Conservation (phyloP, 2,797 vertebrate genomes). For the Momotus momota region DNA sequence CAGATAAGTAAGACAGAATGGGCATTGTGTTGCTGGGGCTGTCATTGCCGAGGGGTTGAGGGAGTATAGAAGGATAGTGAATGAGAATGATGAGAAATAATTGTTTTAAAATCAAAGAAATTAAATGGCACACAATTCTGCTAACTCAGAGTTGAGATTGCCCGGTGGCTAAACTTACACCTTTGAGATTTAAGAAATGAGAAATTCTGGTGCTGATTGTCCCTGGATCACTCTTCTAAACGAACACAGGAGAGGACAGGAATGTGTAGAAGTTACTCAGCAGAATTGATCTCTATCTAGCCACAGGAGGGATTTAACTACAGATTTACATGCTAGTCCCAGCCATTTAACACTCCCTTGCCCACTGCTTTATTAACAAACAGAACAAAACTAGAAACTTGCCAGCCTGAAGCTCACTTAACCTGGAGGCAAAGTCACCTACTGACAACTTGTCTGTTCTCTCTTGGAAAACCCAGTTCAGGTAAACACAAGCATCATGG, state of each 20-base stretch:
- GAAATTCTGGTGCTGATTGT: rapidly evolving
- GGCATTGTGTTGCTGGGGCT: conserved; percentile 19
- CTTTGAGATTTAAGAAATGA: background rate
- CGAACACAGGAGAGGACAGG: background rate
- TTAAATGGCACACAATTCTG: background rate
- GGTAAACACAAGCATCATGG: background rate
- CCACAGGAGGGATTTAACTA: background rate
- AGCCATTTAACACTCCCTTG: background rate
- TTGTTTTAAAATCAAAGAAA: conserved; percentile 27
- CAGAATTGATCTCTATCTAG: background rate
- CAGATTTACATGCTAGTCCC: background rate
- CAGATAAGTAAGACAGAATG: background rate
- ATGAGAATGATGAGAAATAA: conserved; percentile 40
- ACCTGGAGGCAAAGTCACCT: background rate
- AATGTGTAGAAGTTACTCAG: background rate
- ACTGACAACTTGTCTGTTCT: background rate
- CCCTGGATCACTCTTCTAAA: background rate
- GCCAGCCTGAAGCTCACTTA: background rate
- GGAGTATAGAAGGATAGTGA: background rate
- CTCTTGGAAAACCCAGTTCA: background rate
- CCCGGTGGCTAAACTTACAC: background rate
- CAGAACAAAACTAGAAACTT: background rate
- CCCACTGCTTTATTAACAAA: background rate
- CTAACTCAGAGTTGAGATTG: background rate
- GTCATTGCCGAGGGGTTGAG: background rate